phyloP scores from a whole-genome alignment of 2,113 vertebrate genomes.

The Trinectes maculatus region DNA sequence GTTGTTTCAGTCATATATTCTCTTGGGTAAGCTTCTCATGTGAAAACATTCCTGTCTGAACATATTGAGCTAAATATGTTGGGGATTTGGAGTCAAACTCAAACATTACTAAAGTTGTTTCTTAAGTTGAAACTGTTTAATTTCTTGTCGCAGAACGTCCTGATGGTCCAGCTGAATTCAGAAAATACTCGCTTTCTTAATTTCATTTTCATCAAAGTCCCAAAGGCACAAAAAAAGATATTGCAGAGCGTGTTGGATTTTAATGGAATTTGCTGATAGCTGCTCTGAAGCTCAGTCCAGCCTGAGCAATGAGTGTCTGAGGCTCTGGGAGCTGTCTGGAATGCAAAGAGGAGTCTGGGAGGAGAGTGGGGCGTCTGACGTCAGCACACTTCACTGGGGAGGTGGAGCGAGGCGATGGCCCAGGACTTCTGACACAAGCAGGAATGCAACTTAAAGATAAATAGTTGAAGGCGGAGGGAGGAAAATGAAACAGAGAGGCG shows the following conservation, averaged over 20 bases:
- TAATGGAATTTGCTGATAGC: background rate
- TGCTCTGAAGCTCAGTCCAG: background rate
- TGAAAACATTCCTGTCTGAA: too few species aligned
- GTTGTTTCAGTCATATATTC: too few species aligned
- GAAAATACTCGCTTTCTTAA: background rate
- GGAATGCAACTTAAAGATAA: constrained; percentile 18
- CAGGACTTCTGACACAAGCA: constrained; percentile 20
- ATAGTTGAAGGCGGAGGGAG: background rate
- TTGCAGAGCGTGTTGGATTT: background rate
- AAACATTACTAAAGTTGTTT: too few species aligned
- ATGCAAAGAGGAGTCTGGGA: constrained; percentile 33
- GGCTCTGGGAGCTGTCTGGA: constrained; percentile 41
- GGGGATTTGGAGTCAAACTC: too few species aligned
- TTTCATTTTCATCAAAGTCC: background rate
- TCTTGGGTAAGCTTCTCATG: too few species aligned
- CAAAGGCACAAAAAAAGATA: background rate
- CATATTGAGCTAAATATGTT: too few species aligned
- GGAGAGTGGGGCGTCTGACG: constrained; percentile 15
- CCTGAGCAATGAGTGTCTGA: background rate
- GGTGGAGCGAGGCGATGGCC: constrained; percentile 22
- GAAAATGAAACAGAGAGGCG: background rate
- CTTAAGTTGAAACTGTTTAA: too few species aligned
- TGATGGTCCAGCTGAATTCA: too few species aligned
- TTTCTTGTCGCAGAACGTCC: too few species aligned
- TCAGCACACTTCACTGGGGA: constrained; percentile 29